Evolutionary conservation across 2,888 invertebrate genomes (phyloP).

Genomic region (Dione vanillae): DNA sequence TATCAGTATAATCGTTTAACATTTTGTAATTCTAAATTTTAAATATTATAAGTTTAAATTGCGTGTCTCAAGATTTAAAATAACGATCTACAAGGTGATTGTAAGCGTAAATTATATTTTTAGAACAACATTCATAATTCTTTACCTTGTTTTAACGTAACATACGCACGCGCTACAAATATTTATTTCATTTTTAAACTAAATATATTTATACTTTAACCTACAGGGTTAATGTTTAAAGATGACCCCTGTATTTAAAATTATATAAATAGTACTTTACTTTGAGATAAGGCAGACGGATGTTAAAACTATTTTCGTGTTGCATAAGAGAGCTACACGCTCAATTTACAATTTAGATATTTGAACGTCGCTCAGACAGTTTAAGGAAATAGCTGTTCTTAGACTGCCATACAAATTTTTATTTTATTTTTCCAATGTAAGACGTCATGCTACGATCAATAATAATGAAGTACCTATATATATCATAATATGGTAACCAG

Average conservation of each 20-base stretch:
- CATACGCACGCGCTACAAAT: background rate
- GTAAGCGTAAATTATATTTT: no score
- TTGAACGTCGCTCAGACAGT: constrained; percentile 31
- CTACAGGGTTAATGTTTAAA: constrained; percentile 13
- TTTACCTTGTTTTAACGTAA: background rate
- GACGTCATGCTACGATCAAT: background rate
- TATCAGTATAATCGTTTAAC: no score
- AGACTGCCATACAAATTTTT: constrained; percentile 10
- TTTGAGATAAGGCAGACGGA: constrained; percentile 31
- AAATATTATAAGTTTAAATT: no score
- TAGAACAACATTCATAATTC: background rate
- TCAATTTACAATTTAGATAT: constrained; percentile 32
- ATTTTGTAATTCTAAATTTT: no score
- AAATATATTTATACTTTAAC: background rate
- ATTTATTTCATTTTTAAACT: background rate
- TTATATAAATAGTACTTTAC: constrained; percentile 23
- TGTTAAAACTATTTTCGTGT: constrained; percentile 31
- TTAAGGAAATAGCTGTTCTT: constrained; percentile 31
- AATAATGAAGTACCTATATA: background rate
- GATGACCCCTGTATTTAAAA: constrained; percentile 18
- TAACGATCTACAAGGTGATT: no score
- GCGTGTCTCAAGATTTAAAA: no score
- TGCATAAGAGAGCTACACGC: constrained; percentile 29
- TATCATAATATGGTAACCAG: no score
- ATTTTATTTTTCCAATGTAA: constrained; percentile 22